Conservation (phyloP, 2,113 vertebrate genomes). For the Scomber colias region DNA sequence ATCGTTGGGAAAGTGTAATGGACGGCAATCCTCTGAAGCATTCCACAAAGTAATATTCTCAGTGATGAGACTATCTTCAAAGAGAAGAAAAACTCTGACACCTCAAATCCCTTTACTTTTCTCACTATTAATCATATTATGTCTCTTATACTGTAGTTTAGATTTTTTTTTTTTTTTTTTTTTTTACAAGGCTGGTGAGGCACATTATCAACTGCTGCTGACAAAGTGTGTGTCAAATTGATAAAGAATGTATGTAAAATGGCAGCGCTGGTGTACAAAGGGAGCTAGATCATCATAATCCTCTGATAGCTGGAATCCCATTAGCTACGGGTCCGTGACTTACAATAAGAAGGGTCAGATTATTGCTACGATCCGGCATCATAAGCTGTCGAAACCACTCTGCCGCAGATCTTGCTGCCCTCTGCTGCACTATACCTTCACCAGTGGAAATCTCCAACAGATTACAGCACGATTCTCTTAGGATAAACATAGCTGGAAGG, state of each 20-base stretch:
- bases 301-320: constrained; percentile 74
- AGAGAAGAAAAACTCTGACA: constrained; percentile 52
- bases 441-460: constrained; percentile 19
- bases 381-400: constrained; percentile 47
- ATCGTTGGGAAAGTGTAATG: constrained; percentile 60
- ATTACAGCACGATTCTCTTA: not conserved
- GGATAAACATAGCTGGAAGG: not conserved
- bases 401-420: constrained; percentile 56
- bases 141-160: constrained; percentile 6
- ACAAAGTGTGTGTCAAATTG: constrained; percentile 69
- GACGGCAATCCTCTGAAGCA: constrained; percentile 65
- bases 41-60: constrained; percentile 58
- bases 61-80: constrained; percentile 63
- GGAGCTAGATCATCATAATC: constrained; percentile 66
- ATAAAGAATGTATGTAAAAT: constrained; percentile 68
- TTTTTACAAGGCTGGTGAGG: not conserved
- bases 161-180: not conserved
- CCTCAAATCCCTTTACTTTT: constrained; percentile 52
- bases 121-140: constrained; percentile 57
- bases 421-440: constrained; percentile 53
- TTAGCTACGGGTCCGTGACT: constrained; percentile 74
- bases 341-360: constrained; percentile 74
- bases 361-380: constrained; percentile 58
- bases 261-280: constrained; percentile 52
- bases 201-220: constrained; percentile 46